These are phyloP conservation scores for Mormyrops boulengeri DNA, from an alignment of 2,797 vertebrate species.

Conservation along the genomic window DNA sequence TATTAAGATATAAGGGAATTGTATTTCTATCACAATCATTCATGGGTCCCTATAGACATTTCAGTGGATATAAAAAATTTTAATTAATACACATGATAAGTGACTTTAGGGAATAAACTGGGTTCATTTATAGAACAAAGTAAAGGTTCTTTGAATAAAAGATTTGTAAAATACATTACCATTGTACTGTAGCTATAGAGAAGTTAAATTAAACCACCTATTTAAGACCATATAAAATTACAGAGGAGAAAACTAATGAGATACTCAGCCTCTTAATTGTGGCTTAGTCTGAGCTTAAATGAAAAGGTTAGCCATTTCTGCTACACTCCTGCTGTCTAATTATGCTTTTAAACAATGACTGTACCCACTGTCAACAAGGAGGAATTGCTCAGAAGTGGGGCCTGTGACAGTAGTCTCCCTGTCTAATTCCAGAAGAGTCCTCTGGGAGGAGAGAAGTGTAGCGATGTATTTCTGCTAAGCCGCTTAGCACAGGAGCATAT, in stretches of 20 bases:
- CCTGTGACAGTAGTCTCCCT: background rate
- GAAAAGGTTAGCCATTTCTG: background rate
- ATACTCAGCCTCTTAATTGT: background rate
- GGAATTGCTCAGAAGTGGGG: background rate
- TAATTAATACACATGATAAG: background rate
- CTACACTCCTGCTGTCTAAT: background rate
- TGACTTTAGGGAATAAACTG: background rate
- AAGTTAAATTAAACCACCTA: background rate
- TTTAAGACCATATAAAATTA: background rate
- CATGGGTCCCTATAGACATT: background rate
- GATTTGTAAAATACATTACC: constrained; percentile 4
- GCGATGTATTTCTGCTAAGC: constrained; percentile 19
- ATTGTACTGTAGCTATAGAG: background rate
- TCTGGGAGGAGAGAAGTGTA: background rate
- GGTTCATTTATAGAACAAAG: background rate
- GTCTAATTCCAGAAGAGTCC: constrained; percentile 4
- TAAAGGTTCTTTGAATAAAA: background rate
- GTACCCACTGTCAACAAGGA: constrained; percentile 13
- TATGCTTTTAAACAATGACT: constrained; percentile 1
- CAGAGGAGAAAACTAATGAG: background rate
- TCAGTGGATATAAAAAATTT: background rate
- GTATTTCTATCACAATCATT: background rate
- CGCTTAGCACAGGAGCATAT: constrained; percentile 13
- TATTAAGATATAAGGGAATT: background rate
- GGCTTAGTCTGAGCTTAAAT: background rate